Evolutionary conservation across 2,888 invertebrate genomes (phyloP).

Genomic region (Polydrusus cervinus): DNA sequence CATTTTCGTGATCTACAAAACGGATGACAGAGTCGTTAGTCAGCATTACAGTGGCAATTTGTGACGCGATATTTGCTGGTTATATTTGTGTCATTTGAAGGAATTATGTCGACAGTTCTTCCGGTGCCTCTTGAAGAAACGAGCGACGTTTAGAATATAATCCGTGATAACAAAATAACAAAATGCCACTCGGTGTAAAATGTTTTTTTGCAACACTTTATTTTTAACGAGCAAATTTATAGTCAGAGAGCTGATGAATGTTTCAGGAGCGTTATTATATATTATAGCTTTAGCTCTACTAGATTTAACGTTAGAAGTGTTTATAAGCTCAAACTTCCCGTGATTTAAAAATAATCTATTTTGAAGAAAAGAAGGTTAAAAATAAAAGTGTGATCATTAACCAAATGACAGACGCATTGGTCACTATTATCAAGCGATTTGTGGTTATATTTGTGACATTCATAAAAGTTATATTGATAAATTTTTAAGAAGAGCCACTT

Average conservation of each 20-base stretch:
- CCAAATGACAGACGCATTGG: too few relatives aligned
- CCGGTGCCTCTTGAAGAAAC: conserved; percentile 40
- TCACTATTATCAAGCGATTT: too few relatives aligned
- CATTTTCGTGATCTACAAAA: conserved; percentile 60
- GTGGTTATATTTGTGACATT: too few relatives aligned
- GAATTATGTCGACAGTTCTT: conserved; percentile 52
- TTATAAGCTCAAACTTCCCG: too few relatives aligned
- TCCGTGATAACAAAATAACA: conserved; percentile 39
- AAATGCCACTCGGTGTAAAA: conserved; percentile 12
- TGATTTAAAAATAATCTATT: too few relatives aligned
- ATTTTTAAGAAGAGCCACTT: too few relatives aligned
- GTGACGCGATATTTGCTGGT: conserved; percentile 54
- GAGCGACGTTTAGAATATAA: conserved; percentile 35
- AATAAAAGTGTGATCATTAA: too few relatives aligned
- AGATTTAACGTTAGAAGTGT: too few relatives aligned
- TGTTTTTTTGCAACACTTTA: background rate
- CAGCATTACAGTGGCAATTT: conserved; percentile 60
- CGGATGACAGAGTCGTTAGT: conserved; percentile 60
- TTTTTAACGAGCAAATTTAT: background rate
- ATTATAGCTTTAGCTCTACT: too few relatives aligned
- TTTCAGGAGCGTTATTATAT: background rate
- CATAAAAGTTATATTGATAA: too few relatives aligned
- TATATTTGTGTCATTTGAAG: conserved; percentile 58
- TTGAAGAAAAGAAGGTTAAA: too few relatives aligned
- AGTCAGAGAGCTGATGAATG: background rate